Evolutionary conservation across 2,113 vertebrate species (phyloP).

Genomic region (Pseudopipra pipra): DNA sequence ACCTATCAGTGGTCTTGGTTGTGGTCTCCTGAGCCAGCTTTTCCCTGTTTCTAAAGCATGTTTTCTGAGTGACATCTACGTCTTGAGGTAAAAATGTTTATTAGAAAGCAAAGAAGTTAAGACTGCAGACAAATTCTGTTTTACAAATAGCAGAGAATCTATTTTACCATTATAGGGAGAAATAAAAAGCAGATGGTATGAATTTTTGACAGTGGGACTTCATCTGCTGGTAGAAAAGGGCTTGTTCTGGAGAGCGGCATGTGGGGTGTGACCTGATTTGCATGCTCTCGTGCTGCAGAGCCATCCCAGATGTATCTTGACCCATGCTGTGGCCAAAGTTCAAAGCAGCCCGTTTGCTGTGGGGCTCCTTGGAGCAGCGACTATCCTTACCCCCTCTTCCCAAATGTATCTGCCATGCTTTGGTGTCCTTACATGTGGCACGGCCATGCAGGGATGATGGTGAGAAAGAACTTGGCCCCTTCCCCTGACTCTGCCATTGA

Average conservation of each 20-base stretch:
- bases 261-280: not conserved
- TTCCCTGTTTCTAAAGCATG: not conserved
- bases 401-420: rapidly evolving
- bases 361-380: not conserved
- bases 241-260: not conserved
- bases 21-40: not conserved
- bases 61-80: not conserved
- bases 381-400: not conserved
- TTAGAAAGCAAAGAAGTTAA: not conserved
- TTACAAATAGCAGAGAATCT: constrained; percentile 32
- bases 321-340: not conserved
- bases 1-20: not conserved
- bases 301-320: not conserved
- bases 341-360: rapidly evolving
- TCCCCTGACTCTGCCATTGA: not conserved
- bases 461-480: not conserved
- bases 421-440: rapidly evolving
- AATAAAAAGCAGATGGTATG: constrained; percentile 29
- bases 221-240: not conserved
- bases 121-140: not conserved
- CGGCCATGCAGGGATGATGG: not conserved
- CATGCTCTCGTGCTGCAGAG: not conserved
- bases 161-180: constrained; percentile 29
- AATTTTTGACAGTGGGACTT: not conserved
- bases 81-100: not conserved